A percentile compares a stretch with the other conserved stretches of the same genome.
Evolutionary conservation across 2,797 vertebrate genomes (phyloP).

Genomic region (Pempheris klunzingeri): DNA sequence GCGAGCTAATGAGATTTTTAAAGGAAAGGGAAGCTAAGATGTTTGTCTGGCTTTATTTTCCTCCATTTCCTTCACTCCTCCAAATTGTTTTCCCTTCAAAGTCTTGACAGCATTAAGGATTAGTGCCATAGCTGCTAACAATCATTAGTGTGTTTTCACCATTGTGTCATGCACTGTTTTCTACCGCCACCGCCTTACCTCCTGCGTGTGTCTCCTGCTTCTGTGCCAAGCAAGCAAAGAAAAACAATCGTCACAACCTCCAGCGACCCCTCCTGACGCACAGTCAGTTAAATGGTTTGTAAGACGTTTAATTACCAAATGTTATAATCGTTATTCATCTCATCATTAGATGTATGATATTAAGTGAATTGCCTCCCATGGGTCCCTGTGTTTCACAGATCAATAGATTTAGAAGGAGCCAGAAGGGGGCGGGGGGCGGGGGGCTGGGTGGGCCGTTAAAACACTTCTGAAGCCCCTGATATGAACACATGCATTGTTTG

Average conservation of each 20-base stretch:
- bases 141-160: slow-evolving; percentile 81
- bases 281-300: slow-evolving; percentile 96
- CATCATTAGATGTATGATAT: slow-evolving; percentile 96
- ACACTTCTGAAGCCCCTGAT: slow-evolving; percentile 77
- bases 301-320: slow-evolving; percentile 98
- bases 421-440: slow-evolving; percentile 76
- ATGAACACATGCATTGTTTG: slow-evolving; percentile 77
- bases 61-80: slow-evolving; percentile 29
- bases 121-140: slow-evolving; percentile 79
- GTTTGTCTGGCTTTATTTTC: slow-evolving; percentile 68
- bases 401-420: slow-evolving; percentile 95
- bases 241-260: slow-evolving; percentile 87
- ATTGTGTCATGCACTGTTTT: slow-evolving; percentile 75
- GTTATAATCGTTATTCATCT: slow-evolving; percentile 97
- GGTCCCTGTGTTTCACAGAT: slow-evolving; percentile 95
- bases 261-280: slow-evolving; percentile 89
- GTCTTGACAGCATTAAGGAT: slow-evolving; percentile 80
- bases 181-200: slow-evolving; percentile 49
- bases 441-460: slow-evolving; percentile 81
- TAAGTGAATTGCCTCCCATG: slow-evolving; percentile 96
- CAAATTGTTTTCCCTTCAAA: slow-evolving; percentile 78
- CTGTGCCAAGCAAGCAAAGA: slow-evolving; percentile 72
- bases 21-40: slow-evolving; percentile 56
- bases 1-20: slow-evolving; percentile 73
- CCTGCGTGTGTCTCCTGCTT: slow-evolving; percentile 48